Base-by-base conservation (phyloP, 1,140 invertebrate genomes). In the Goniozus legneri region DNA sequence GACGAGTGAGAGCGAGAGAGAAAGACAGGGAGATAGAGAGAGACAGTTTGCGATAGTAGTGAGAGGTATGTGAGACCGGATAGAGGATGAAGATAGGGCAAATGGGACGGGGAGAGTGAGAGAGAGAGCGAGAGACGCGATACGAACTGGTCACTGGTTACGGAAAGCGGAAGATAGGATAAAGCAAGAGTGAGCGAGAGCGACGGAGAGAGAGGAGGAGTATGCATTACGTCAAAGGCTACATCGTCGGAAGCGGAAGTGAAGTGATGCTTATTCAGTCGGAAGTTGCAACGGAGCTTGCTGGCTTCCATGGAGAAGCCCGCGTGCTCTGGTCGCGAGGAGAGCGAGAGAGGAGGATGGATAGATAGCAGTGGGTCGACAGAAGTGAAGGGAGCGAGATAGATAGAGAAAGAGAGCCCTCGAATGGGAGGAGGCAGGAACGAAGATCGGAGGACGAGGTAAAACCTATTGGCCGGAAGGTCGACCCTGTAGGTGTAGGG, bases 191-290 rank as follows among this genome's bases (percentile, higher is more conserved):
- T 18, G 19, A 8, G 31, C 19, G 33, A 27, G 14, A 44, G 22
- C 21, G 34, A 27, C 21, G 32, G 14, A 36, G 19, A 38, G 36
- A 44, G 36, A 24, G 20, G 33, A 22, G 14, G 19, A 47, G 53
- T 64, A 62, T 60, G 55, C 61, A 67, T 69, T 69, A 65, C 64
- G 62, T 69, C 67, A 69, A 69, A 69, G 67, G 58, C 62, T 62
- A 62, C 58, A 66, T 67, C 62, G 58, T 66, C 56, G 56, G 62
- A 67, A 66, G 58, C 56, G 56, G 62, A 67, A 66, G 58, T 59
- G 60, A 63, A 55, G 58, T 60, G 63, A 69, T 67, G 66, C 66
- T 67, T 69, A 67, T 69, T 69, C 65, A 64, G 62, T 67, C 60
- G 65, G 67, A 69, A 69, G 65, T 65, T 66, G 62, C 60, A 69